Base-by-base conservation (phyloP, 2,797 vertebrate species). In the Malurus leucopterus region DNA sequence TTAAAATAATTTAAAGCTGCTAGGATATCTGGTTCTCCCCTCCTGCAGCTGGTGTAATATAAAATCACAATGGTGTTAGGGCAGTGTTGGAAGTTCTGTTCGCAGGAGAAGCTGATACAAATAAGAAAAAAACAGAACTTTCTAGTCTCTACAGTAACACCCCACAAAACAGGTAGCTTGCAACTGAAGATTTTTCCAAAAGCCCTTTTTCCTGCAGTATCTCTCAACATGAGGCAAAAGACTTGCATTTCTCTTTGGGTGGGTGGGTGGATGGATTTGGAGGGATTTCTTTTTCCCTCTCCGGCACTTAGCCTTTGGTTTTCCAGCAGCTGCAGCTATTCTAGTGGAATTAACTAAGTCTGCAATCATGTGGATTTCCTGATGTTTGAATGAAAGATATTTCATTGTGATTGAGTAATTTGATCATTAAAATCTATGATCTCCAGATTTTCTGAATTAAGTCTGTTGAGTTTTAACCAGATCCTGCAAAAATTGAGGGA, bases 371-470 rank as follows among this genome's bases (percentile, higher is more conserved):
- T 83, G 71, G 81, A 84, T 92, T 95, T 94, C 79, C 64, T 84
- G 78, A 76, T 43, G 51, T 90, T 80, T 75, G 76, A 95, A 91
- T 95, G 91, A 90, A 93, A 92, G 77, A 84, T 70, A 62, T 59
- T 76, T 88, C 75, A 84, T 90, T 94, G 84, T 88, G 81, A 93
- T 88, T 89, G 83, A 83, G 67, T 83, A 84, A 62, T 93, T 83
- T 89, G 82, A 93, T 73, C 78, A 69, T 94, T 95, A 58, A 88
- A 74, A 85, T 86, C 13, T 1, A 93, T 69, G 65, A 55, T 89
- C 51, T 72, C 77, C 68, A 88, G 82, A 87, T 95, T 94, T 95
- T 94, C 79, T 94, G 89, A 84, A 78, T 92, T 93, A 95, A 91
- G 72, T 77, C 78, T 84, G 61, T 76, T 91, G 91, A 91, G 83